phyloP scores from a whole-genome alignment of 2,797 vertebrate genomes.

The Acanthiza pusilla region DNA sequence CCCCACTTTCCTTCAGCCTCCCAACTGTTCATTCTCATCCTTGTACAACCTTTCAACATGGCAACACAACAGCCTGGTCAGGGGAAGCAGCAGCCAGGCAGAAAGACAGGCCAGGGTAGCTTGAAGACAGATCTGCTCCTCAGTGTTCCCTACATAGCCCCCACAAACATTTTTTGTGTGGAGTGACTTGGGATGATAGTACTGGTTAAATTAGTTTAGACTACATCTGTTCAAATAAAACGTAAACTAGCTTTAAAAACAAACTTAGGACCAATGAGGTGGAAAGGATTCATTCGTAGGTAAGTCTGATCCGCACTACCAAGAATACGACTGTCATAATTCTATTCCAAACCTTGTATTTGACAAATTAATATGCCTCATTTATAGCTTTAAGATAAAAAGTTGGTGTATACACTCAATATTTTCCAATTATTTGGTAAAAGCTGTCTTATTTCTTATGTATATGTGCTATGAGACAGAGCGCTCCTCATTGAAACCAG shows the following conservation, averaged over 20 bases:
- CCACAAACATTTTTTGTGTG: background rate
- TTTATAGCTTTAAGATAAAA: background rate
- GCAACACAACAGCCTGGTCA: background rate
- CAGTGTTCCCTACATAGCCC: accelerated
- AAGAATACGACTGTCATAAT: background rate
- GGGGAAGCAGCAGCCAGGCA: background rate
- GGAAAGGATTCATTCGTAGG: background rate
- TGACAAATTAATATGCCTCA: background rate
- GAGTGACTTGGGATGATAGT: background rate
- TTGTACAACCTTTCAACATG: background rate
- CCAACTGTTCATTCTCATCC: background rate
- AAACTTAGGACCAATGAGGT: background rate
- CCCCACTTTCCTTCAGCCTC: background rate
- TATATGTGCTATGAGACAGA: background rate
- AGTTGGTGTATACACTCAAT: background rate
- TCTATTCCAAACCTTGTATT: background rate
- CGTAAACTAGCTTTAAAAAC: background rate
- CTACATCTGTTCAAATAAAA: background rate
- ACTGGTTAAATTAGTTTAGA: background rate
- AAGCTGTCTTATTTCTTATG: background rate
- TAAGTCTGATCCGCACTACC: background rate
- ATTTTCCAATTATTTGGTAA: background rate
- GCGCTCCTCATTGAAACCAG: accelerated
- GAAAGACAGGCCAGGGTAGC: background rate
- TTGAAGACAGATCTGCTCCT: background rate